Evolutionary conservation across 2,888 invertebrate genomes (phyloP), one percentile per base, ranked within the genome.

Genomic region (Pollenia labialis): DNA sequence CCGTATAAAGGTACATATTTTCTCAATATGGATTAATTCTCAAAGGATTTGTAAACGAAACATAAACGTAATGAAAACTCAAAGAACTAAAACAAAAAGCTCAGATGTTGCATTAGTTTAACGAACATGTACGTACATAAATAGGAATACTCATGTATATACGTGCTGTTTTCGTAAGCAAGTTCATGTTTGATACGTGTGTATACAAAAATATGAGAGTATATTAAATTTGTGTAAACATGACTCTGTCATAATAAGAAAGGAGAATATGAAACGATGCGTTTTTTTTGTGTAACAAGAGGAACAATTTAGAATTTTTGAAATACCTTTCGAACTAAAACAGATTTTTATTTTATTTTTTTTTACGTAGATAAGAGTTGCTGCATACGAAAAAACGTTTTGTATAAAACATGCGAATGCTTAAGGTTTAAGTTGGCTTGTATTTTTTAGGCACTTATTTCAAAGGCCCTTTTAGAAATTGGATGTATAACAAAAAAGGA

Each of bases 31-130:
- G 44, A 68, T 68, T 32, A 32, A 69, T 69, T 68, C 75, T 75
- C 75, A 50, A 44, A 68, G 81, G 81, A 75, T 75, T 82, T 60
- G 50, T 52, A 64, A 81, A 48, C 6, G 80, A 16, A 81, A 80
- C 40, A 71, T 40, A 68, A 77, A 77, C 40, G 54, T 46, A 16
- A 23, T 77, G 46, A 12, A 66, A 68, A 42, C n/a, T 40, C 77
- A 77, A 68, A 68, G 56, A 56, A 66, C 12, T 56, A 40, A 77
- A 48, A 68, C 14, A 68, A 68, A 77, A 32, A 77, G 68, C 48
- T 77, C 32, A 77, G 32, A 77, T 77, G 68, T 58, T 54, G 14
- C 48, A 48, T 48, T 48, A 18, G 54, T 40, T 16, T 3, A 32
- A 77, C 46, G 12, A 56, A 32, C 32, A 54, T 42, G 42, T 50